Evolutionary conservation across 2,888 invertebrate species (phyloP), one percentile per base, ranked within the genome.

Genomic region (Drosophila paranaensis): DNA sequence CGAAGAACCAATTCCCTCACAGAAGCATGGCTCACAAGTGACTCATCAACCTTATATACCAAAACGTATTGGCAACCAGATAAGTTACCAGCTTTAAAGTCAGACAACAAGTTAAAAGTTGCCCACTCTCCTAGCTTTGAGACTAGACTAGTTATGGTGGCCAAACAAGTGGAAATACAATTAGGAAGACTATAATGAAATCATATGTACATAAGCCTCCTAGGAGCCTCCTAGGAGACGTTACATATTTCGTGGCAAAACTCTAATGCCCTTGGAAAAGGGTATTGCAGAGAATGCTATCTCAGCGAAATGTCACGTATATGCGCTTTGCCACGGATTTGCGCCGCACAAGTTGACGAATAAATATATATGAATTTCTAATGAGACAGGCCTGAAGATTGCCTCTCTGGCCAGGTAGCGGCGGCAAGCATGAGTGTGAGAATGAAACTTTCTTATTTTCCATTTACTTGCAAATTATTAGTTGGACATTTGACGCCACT

Each of bases 341-440:
- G 55, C 57, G 71, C 57, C 57, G 65, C 74, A 67, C 79, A 86
- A 79, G 70, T 79, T 71, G 71, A 16, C 61, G 77, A 79, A 89
- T 84, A 84, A 89, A 54, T 54, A 80, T 54, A 82, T 74, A 89
- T 82, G 82, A 87, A 89, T 85, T 73, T 63, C 63, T 67, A 84
- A 89, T 82, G 71, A 73, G 70, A 57, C 68, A 71, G 64, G 39
- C 61, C 65, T 14, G 51, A 55, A 58, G 60, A 25, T 33, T 40
- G 6, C 14, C 68, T 39, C 25, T 11, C 68, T 39, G 6, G 25
- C n/a, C 67, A 75, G 71, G 71, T 79, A 42, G 25, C 46, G 48
- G 9, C 13, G 4, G 27, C 27, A 3, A 48, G 4, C 13, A 11
- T 20, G 20, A 5, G 16, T 25, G 10, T 14, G 11, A 20, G 14